These are phyloP conservation scores for Antechinus flavipes DNA, from an alignment of 2,113 vertebrate genomes.

Conservation along the genomic window DNA sequence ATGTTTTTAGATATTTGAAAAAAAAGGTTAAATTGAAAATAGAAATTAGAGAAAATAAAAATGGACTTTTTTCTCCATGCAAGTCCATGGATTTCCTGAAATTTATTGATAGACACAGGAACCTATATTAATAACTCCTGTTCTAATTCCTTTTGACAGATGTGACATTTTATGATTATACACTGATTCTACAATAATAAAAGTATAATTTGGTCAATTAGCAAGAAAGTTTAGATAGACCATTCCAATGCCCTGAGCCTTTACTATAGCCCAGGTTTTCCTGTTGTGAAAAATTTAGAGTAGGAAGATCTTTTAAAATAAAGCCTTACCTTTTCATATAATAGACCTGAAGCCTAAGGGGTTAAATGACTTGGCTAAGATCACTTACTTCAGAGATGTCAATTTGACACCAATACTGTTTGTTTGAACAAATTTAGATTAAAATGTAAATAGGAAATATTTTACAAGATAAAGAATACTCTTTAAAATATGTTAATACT, in stretches of 20 bases:
- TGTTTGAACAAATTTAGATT: neutral
- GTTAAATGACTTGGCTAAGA: neutral
- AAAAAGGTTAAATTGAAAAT: neutral
- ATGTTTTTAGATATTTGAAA: neutral
- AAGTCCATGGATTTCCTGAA: neutral
- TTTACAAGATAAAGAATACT: neutral
- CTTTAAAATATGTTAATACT: neutral
- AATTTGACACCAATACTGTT: neutral
- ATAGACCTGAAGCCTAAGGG: neutral
- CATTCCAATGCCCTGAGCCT: neutral
- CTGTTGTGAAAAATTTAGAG: neutral
- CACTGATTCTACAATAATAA: neutral
- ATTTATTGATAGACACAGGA: neutral
- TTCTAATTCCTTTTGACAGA: neutral
- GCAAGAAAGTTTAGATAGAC: conserved; percentile 1
- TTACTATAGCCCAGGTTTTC: neutral
- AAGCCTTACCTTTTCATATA: conserved; percentile 18
- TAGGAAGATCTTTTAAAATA: neutral
- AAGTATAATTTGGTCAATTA: conserved; percentile 8
- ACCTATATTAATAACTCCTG: neutral
- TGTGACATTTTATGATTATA: neutral
- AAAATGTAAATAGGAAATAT: neutral
- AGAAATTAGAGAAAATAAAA: neutral
- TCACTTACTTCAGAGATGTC: neutral
- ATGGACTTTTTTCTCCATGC: neutral